These are phyloP conservation scores for Zhuqinia jingwanae DNA, from an alignment of 2,888 invertebrate species.

Conservation along the genomic window DNA sequence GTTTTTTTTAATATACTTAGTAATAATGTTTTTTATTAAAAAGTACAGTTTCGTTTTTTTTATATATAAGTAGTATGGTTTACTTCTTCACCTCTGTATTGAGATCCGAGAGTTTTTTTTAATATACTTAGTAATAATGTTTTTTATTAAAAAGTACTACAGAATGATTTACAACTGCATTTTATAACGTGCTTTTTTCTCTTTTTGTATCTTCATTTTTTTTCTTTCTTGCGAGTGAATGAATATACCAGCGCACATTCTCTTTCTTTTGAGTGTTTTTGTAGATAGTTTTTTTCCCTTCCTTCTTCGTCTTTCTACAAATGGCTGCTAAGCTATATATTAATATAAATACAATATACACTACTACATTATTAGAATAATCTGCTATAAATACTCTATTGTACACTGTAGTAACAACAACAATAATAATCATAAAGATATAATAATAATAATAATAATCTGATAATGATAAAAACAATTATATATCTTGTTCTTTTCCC, in stretches of 20 bases:
- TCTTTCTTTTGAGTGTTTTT: conserved; percentile 2
- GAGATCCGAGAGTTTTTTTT: conserved; percentile 6
- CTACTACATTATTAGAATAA: too few relatives aligned
- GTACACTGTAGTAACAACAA: too few relatives aligned
- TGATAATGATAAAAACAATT: too few relatives aligned
- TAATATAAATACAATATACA: too few relatives aligned
- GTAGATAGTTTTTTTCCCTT: neutral
- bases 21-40: too few relatives aligned
- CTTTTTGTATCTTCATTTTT: neutral
- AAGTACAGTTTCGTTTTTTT: conserved; percentile 61
- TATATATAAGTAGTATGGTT: too few relatives aligned
- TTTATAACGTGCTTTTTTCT: neutral
- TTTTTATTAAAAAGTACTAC: conserved; percentile 1
- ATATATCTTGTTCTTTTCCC: too few relatives aligned
- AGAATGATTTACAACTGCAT: neutral
- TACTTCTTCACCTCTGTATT: neutral
- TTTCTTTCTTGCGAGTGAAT: neutral
- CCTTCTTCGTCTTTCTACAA: neutral
- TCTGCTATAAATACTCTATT: too few relatives aligned
- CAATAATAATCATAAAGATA: too few relatives aligned
- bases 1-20: neutral
- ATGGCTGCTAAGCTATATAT: too few relatives aligned
- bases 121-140: too few relatives aligned
- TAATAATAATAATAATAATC: too few relatives aligned
- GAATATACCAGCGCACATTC: neutral